These are phyloP conservation scores for Bimastos eiseni DNA, from an alignment of 2,888 invertebrate genomes.

Conservation along the genomic window DNA sequence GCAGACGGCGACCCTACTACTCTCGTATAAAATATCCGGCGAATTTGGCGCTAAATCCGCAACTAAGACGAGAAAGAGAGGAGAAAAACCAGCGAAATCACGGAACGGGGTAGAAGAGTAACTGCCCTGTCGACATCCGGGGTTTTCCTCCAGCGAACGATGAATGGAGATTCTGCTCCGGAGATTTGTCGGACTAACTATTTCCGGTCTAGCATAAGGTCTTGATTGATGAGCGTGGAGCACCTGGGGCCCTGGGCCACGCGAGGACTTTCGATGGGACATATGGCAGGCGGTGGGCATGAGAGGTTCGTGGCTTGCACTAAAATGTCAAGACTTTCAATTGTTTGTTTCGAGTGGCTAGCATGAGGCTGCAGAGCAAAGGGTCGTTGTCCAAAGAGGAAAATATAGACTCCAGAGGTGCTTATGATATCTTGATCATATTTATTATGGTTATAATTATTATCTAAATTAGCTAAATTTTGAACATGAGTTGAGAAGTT, in stretches of 20 bases:
- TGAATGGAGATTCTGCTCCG: not conserved
- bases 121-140: not conserved
- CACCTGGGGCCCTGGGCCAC: not conserved
- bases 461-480: no score
- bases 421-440: not conserved
- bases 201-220: not conserved
- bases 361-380: not conserved
- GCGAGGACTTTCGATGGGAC: not conserved
- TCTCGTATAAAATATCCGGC: not conserved
- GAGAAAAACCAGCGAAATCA: not conserved
- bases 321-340: no score
- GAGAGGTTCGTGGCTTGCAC: no score
- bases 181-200: not conserved
- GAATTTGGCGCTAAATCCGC: slow-evolving; percentile 4
- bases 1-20: not conserved
- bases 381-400: not conserved
- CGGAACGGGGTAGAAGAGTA: slow-evolving; percentile 13
- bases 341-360: not conserved
- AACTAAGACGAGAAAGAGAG: not conserved
- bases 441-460: no score
- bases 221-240: not conserved
- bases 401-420: not conserved
- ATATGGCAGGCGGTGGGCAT: not conserved
- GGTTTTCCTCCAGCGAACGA: not conserved
- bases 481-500: no score